Conservation (phyloP, 2,113 vertebrate genomes). For the Andinoacara biseriatus region DNA sequence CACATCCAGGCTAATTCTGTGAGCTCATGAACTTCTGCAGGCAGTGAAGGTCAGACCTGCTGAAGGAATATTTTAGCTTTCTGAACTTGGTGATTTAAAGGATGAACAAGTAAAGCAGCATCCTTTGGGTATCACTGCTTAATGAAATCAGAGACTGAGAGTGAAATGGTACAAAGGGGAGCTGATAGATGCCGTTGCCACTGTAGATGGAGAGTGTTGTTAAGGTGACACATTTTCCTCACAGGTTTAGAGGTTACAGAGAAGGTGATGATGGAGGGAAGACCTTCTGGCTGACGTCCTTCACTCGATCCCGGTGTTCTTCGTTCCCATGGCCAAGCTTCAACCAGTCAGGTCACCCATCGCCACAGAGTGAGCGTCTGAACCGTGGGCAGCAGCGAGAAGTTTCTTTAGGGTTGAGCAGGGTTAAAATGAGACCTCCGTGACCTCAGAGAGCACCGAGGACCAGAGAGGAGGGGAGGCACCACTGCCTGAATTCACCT, state of each 20-base stretch:
- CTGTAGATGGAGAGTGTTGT: neutral
- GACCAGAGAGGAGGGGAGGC: neutral
- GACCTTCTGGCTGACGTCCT: neutral
- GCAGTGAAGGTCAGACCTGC: neutral
- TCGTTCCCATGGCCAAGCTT: neutral
- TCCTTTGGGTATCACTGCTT: neutral
- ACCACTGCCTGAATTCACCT: conserved; percentile 20
- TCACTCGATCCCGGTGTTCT: accelerated
- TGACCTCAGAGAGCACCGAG: neutral
- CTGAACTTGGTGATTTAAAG: neutral
- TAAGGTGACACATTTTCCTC: neutral
- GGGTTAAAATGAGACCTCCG: neutral
- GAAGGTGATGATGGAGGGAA: neutral
- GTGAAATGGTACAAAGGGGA: neutral
- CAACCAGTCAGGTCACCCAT: conserved; percentile 10
- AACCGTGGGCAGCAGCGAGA: accelerated
- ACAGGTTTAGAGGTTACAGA: neutral
- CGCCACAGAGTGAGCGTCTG: neutral
- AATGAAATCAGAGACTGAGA: neutral
- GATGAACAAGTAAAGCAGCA: neutral
- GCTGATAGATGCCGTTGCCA: accelerated
- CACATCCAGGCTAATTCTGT: neutral
- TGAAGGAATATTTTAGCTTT: neutral
- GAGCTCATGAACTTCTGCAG: accelerated
- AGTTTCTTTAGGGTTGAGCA: neutral